Evolutionary conservation across 2,797 vertebrate genomes (phyloP).

Genomic region (Anguilla pacifica): DNA sequence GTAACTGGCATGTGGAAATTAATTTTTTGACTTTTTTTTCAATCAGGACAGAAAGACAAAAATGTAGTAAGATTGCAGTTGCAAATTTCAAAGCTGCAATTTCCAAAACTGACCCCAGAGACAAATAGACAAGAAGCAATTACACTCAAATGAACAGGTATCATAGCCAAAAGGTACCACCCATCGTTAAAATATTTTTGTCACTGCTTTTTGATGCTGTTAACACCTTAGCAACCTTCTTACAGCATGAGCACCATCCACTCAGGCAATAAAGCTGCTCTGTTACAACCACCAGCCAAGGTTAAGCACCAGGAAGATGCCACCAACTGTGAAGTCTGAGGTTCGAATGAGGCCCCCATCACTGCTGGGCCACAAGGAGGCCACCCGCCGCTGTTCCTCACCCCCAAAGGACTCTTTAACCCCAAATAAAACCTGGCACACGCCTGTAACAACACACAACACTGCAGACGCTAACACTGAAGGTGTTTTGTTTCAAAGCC

Average conservation of each 20-base stretch:
- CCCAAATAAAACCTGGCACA: slow-evolving; percentile 52
- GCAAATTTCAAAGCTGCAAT: background rate
- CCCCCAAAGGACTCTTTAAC: slow-evolving; percentile 53
- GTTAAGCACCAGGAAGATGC: background rate
- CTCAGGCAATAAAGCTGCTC: background rate
- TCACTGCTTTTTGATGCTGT: background rate
- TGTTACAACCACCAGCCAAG: background rate
- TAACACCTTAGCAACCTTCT: background rate
- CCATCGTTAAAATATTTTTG: background rate
- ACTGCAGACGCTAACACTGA: slow-evolving; percentile 56
- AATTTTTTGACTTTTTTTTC: background rate
- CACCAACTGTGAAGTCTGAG: background rate
- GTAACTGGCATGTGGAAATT: background rate
- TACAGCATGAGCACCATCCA: background rate
- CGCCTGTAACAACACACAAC: slow-evolving; percentile 41
- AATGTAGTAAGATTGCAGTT: background rate
- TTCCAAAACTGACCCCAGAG: background rate
- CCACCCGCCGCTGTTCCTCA: slow-evolving; percentile 47
- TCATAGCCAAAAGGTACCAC: background rate
- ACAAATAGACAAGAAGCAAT: slow-evolving; percentile 1
- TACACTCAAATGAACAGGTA: background rate
- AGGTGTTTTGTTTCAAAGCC: slow-evolving; percentile 52
- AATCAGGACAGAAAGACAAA: background rate
- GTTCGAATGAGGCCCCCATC: background rate
- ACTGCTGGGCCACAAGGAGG: slow-evolving; percentile 5